Percentiles rank a stretch among this genome's conserved stretches.
Conservation (phyloP, 2,797 vertebrate genomes). For the Rhinatrema bivittatum region DNA sequence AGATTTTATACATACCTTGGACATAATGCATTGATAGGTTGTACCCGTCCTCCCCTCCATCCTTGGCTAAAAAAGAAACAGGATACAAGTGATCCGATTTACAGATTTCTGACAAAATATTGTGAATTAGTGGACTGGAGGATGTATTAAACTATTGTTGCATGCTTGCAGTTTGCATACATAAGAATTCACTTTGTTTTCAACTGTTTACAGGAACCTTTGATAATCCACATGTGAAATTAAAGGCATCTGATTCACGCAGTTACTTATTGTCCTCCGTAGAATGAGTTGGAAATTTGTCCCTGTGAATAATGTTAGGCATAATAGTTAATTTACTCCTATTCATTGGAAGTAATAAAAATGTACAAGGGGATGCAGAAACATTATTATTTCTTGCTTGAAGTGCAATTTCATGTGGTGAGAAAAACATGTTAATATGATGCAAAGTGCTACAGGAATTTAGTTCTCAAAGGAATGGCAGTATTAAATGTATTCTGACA, state of each 20-base stretch:
- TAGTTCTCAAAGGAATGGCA: conserved; percentile 65
- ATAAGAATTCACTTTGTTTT: conserved; percentile 29
- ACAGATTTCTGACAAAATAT: no score
- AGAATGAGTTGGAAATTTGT: conserved; percentile 69
- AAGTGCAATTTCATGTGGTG: conserved; percentile 67
- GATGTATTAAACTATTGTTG: no score
- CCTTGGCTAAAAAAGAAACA: no score
- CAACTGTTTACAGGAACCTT: conserved; percentile 43
- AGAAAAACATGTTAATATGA: conserved; percentile 67
- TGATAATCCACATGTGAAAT: conserved; percentile 62
- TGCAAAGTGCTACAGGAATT: conserved; percentile 65
- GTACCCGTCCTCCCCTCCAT: no score
- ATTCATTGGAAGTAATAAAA: conserved; percentile 74
- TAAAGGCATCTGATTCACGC: conserved; percentile 65
- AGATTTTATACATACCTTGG: no score
- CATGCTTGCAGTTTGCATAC: conserved; percentile 28
- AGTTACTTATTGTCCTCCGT: conserved; percentile 64
- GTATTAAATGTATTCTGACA: conserved; percentile 74
- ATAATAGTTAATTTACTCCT: conserved; percentile 74
- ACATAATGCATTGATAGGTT: no score
- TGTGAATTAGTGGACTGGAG: no score
- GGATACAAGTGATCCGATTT: no score
- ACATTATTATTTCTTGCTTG: conserved; percentile 73
- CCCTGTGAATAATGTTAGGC: conserved; percentile 62
- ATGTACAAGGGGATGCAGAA: conserved; percentile 65